Conservation (phyloP, 2,113 vertebrate species). For the Benitochromis conjunctus region DNA sequence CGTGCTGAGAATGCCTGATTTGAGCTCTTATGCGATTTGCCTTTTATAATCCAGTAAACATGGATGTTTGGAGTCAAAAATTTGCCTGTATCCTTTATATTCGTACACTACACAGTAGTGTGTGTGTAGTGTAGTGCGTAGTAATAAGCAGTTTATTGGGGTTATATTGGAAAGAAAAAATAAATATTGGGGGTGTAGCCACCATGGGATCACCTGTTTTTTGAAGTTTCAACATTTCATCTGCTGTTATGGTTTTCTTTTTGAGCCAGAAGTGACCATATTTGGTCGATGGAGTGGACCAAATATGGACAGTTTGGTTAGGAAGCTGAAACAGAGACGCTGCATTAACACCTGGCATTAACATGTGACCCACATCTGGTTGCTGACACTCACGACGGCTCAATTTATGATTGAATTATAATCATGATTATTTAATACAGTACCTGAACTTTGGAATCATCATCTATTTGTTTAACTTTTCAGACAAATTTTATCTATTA, state of each 20-base stretch:
- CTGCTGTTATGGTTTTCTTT: background rate
- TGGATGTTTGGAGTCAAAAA: background rate
- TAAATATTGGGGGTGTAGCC: background rate
- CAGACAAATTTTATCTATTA: background rate
- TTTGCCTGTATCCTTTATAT: background rate
- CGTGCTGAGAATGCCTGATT: background rate
- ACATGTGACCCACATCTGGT: background rate
- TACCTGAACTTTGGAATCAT: background rate
- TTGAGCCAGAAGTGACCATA: background rate
- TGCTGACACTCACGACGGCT: background rate
- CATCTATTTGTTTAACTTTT: background rate
- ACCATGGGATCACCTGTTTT: background rate
- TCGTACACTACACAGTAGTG: background rate
- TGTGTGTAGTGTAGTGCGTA: no score
- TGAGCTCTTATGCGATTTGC: background rate
- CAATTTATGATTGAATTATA: background rate
- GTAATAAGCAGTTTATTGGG: background rate
- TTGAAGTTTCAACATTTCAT: background rate
- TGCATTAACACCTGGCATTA: background rate
- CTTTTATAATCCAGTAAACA: background rate
- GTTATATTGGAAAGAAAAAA: background rate
- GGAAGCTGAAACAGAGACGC: background rate
- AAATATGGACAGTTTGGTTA: background rate
- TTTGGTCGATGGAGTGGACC: background rate
- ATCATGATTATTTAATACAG: background rate